Evolutionary conservation across 2,797 vertebrate species (phyloP), one percentile per base, ranked within the genome.

Genomic region (Chaetodon trifasciatus): DNA sequence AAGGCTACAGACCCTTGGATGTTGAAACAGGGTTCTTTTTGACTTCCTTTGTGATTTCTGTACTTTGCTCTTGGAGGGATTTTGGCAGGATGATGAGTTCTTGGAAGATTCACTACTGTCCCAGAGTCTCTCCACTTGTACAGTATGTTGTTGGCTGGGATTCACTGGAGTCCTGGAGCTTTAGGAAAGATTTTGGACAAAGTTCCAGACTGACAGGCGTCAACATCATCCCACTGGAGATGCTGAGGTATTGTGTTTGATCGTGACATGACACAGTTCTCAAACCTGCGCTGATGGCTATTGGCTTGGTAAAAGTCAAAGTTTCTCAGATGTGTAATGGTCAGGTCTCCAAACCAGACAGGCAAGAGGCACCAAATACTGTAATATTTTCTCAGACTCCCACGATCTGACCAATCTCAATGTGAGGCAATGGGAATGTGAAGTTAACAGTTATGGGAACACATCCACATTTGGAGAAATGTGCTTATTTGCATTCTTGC

Each of bases 171-270:
- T 78, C 87, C 79, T 55, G 35, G 81, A 89, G 89, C 57, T 82
- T 89, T 86, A 77, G 82, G 84, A 88, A 86, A 50, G 76, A 83
- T 52, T 88, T 81, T 90, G 88, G 89, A 89, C 83, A 32, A 56
- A 24, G 74, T 86, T 94, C 82, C 88, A 93, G 91, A 92, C 90
- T 83, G 90, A 91, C 87, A 91, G 86, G 83, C 85, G 56, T 92
- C 89, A 90, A 86, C 75, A 28, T 71, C 24, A 2, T 81, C 82
- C 67, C 86, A 55, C 72, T 70, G 81, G 86, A 89, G 53, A 86
- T 24, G 61, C 46, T 78, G 55, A 85, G 24, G 57, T 71, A 81
- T 89, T 82, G 67, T 12, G 11, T 88, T 81, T 86, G 80, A 93
- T 86, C 37, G 1, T 70, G 56, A 84, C 23, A 61, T 84, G 62